A percentile compares a stretch with the other conserved stretches of the same genome.
These are phyloP conservation scores for Priocnemis perturbator DNA, from an alignment of 2,888 invertebrate species.

Conservation along the genomic window DNA sequence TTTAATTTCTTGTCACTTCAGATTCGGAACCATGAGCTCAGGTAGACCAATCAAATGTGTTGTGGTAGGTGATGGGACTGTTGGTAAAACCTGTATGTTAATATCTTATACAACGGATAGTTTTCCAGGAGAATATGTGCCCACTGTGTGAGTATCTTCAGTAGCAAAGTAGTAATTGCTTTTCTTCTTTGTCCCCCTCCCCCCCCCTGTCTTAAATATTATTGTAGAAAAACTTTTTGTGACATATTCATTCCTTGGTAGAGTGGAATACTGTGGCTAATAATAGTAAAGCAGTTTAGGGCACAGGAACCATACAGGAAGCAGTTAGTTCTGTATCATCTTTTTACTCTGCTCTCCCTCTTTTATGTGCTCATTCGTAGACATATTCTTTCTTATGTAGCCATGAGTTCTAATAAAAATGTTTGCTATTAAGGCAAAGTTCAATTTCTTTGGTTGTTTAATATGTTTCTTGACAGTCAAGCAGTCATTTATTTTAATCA, in stretches of 20 bases:
- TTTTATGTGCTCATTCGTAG: constrained; percentile 21
- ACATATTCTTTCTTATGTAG: too few species aligned
- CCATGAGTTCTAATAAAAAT: too few species aligned
- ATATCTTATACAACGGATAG: constrained; percentile 95
- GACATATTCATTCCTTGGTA: constrained; percentile 54
- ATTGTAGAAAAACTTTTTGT: constrained; percentile 36
- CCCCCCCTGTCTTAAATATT: neutral
- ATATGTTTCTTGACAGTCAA: too few species aligned
- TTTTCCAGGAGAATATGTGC: constrained; percentile 96
- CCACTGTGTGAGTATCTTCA: constrained; percentile 88
- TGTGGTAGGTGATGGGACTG: constrained; percentile 94
- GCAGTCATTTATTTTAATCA: too few species aligned
- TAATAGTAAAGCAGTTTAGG: constrained; percentile 61
- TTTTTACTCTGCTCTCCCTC: constrained; percentile 52
- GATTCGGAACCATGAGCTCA: constrained; percentile 84
- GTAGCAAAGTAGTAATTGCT: constrained; percentile 17
- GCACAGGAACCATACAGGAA: constrained; percentile 60
- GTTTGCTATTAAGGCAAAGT: too few species aligned
- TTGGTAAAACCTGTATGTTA: constrained; percentile 95
- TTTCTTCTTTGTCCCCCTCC: constrained; percentile 1
- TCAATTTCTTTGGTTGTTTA: too few species aligned
- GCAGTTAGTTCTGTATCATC: constrained; percentile 62
- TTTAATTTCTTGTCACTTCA: constrained; percentile 22
- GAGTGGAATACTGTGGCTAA: constrained; percentile 60
- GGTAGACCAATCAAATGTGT: constrained; percentile 95